Base-by-base conservation (phyloP, 1,140 invertebrate genomes). In the Musca vetustissima region DNA sequence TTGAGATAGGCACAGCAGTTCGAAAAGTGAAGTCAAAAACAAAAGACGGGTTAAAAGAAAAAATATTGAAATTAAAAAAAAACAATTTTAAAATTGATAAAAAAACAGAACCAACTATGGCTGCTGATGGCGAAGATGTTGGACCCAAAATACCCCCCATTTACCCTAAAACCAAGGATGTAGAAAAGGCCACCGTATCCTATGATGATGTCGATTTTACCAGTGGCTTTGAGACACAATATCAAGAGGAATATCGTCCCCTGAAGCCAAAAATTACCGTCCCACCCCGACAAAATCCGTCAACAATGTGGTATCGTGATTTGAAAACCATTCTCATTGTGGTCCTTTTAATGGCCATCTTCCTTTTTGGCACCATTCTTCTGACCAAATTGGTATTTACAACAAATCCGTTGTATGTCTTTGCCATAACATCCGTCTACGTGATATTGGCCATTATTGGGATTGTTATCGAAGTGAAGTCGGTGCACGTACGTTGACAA, bases 181-280 rank as follows among this genome's bases (percentile, higher is more conserved):
- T 43, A 11, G 36, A 43, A 43, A 6, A 43, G 36, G 36, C 36
- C 6, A 43, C 21, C n/a, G 43, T 24, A 11, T 13, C 65, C 4
- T 47, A 22, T 13, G 78, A 80, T 55, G 78, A 80, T 53, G 66
- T 80, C 8, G 78, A 80, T 32, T 80, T 80, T n/a, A 77, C 70
- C 64, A 80, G 78, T 69, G 78, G 78, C 47, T 80, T 73, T 61
- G 78, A 80, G 71, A 80, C 73, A 25, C 78, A 80, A 53, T 80
- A 80, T 67, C 53, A 65, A 14, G 72, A 80, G 69, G 78, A 80
- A 68, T 80, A 80, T 57, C 79, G 78, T 48, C 73, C 73, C 0
- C 24, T 75, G n/a, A 76, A 72, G 22, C 28, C 76, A 15, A 74
- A 72, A 28, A 72, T 73, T n/a, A 70, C 70, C 0, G 73, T 57